Evolutionary conservation across 1,140 invertebrate genomes (phyloP), one percentile per base, ranked within the genome.

Genomic region (Leptinotarsa texana): DNA sequence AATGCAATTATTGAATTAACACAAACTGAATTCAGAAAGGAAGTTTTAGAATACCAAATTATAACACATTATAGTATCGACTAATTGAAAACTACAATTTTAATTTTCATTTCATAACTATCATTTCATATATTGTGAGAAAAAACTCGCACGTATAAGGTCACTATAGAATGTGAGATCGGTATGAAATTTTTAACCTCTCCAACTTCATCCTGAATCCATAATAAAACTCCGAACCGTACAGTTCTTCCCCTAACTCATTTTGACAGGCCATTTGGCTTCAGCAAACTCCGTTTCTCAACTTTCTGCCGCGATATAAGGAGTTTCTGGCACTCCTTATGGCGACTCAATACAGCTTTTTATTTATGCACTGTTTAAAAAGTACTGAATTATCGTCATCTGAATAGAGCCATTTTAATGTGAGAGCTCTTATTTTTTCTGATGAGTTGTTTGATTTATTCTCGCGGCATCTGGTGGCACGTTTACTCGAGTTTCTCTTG

Each of bases 251-350:
- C 51, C 51, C 51, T 57, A 15, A 57, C 51, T 57, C 51, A 57
- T 18, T 57, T 18, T 57, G 51, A 57, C 51, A 57, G 51, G 51
- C 51, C 51, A 57, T 57, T 57, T 57, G 51, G 51, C 51, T 57
- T 57, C 51, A 57, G 51, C 51, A 57, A 57, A 57, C 51, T 57
- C 51, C 51, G 51, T 57, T 57, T 57, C 51, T 57, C 51, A 57
- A 57, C 51, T 57, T 57, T 57, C 51, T 2, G 51, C 51, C 51
- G 13, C 51, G 51, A 57, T 57, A 57, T 57, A 17, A 57, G 51
- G 51, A 57, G 51, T 57, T 57, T 57, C 51, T 57, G 51, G 51
- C 51, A 57, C 51, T 57, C 51, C 17, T 57, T 57, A 57, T 57
- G 51, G 51, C 51, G 51, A 57, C 51, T 57, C 51, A 57, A 57